phyloP scores from a whole-genome alignment of 2,797 vertebrate genomes.

The Myotis pilosus region DNA sequence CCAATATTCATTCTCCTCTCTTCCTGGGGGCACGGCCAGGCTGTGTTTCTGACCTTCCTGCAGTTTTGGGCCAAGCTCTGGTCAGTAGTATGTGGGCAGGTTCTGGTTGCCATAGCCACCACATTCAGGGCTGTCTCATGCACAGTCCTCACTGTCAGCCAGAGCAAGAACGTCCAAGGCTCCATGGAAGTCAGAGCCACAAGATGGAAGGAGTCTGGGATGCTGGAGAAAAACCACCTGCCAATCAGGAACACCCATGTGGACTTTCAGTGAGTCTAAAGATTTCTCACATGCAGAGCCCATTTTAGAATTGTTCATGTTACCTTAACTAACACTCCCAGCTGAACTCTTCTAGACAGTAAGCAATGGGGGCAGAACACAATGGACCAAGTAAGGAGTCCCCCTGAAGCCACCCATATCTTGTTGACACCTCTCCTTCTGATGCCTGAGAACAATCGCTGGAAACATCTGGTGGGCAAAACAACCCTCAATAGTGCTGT shows the following conservation, averaged over 20 bases:
- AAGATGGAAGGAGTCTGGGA: neutral
- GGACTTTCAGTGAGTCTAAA: neutral
- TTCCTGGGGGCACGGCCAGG: neutral
- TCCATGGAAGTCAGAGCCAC: neutral
- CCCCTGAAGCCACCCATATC: neutral
- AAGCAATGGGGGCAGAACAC: neutral
- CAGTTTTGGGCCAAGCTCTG: neutral
- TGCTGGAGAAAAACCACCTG: neutral
- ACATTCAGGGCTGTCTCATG: neutral
- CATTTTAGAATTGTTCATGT: neutral
- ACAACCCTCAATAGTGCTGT: neutral
- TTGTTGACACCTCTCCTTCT: neutral
- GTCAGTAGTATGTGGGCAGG: neutral
- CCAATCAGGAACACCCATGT: neutral
- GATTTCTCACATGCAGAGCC: neutral
- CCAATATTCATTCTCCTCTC: neutral
- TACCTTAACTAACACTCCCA: neutral
- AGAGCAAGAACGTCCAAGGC: neutral
- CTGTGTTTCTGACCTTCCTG: neutral
- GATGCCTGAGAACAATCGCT: neutral
- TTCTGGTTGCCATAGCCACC: neutral
- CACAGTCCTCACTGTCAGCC: neutral
- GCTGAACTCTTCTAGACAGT: neutral
- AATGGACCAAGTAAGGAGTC: fast-evolving
- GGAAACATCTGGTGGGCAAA: neutral